Evolutionary conservation across 2,888 invertebrate species (phyloP).

Genomic region (Sphaerophoria taeniata): DNA sequence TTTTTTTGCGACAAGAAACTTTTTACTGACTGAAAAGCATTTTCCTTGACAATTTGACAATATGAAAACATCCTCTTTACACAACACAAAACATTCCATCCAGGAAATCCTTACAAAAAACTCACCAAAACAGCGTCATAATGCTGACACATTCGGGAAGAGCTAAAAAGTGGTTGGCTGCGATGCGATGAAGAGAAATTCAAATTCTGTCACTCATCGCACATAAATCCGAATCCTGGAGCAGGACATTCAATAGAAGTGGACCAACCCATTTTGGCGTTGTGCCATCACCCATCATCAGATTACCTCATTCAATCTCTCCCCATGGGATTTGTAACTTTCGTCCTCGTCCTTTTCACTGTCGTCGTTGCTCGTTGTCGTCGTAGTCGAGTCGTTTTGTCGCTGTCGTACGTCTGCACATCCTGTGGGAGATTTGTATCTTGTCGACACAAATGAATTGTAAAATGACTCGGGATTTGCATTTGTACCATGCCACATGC

Average conservation of each 20-base stretch:
- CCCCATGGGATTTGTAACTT: conserved; percentile 50
- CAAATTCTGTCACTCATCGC: conserved; percentile 73
- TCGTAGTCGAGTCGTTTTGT: conserved; percentile 9
- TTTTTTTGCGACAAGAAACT: too few relatives aligned
- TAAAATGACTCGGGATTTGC: conserved; percentile 71
- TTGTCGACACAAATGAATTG: conserved; percentile 72
- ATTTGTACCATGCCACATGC: conserved; percentile 57
- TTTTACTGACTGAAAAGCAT: too few relatives aligned
- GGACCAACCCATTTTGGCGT: conserved; percentile 68
- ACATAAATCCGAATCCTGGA: conserved; percentile 73
- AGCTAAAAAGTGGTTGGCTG: conserved; percentile 18
- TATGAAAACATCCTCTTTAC: conserved; percentile 15
- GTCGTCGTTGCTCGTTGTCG: conserved; percentile 24
- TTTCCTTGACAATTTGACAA: too few relatives aligned
- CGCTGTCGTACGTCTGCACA: conserved; percentile 36
- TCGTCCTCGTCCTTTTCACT: too few relatives aligned
- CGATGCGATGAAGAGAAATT: conserved; percentile 42
- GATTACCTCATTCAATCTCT: conserved; percentile 67
- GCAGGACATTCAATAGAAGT: conserved; percentile 61
- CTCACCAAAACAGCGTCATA: conserved; percentile 19
- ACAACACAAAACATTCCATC: conserved; percentile 40
- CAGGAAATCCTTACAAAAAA: conserved; percentile 66
- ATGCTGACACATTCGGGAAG: conserved; percentile 42
- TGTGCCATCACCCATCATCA: conserved; percentile 53
- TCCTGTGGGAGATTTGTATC: conserved; percentile 65